Base-by-base conservation (phyloP, 2,797 vertebrate species). In the Amniataba percoides region DNA sequence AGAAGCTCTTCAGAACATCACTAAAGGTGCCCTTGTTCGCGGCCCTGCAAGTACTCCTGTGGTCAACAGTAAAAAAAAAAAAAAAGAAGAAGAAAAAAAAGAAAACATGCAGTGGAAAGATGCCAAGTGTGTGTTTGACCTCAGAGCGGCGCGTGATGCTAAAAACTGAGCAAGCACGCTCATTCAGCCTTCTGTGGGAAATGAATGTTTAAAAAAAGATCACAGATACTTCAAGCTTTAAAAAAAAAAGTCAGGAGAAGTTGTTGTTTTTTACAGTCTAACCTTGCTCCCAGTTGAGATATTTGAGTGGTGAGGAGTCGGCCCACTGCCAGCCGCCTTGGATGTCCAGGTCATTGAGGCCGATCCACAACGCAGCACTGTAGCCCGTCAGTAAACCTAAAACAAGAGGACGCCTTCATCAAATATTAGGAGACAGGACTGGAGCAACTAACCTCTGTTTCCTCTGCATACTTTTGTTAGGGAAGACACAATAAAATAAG, bases 271-370 rank as follows among this genome's bases (percentile, higher is more conserved):
- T 86, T 59, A 49, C 13, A 72, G 74, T 40, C 96, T 95, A 91
- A 99, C 98, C 97, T 62, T 89, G 92, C 88, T 99, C 98, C 98
- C 98, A 99, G 95, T 99, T 99, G 86, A 99, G 97, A 92, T 97
- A 99, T 81, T 99, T 99, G 59, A 99, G 95, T 3, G 98, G 98
- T 0, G 97, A 97, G 40, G 96, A 95, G 93, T 99, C 97, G 0
- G 97, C 96, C 98, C 98, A 99, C 90, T 99, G 98, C 98, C 98
- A 99, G 89, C 97, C 98, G n/a, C 98, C 97, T 0, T 95, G 96
- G 87, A 97, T 95, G 91, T 98, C 98, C 94, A 99, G 89, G 90
- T 99, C 98, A 1, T 99, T 99, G 52, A 99, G 96, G 65, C 98
- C 98, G 45, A 97, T 98, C 98, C 98, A 99, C 83, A 99, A 92